Evolutionary conservation across 2,888 invertebrate genomes (phyloP), one percentile per base, ranked within the genome.

Genomic region (Hypsopygia costalis): DNA sequence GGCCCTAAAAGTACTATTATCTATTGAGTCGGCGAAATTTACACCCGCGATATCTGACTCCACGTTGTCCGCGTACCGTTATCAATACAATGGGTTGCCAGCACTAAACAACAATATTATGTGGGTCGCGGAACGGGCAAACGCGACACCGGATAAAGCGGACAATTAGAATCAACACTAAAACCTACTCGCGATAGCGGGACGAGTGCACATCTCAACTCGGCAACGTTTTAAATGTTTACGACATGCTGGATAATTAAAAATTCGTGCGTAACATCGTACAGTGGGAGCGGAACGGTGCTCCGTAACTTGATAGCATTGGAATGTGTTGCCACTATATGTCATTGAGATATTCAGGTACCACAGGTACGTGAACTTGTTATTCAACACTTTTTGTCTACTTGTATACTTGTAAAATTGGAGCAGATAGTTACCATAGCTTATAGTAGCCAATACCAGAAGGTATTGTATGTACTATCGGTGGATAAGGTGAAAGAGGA

Each of bases 131-230:
- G 39, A 40, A 36, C 43, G 61, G 62, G 62, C 70, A 58, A 68
- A 76, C 68, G 68, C 66, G 71, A 76, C 77, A 75, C 74, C 76
- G 71, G 70, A 69, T 74, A 74, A 69, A 64, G 66, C 67, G 71
- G 68, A 80, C 78, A 76, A 82, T 82, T 75, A 77, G 70, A 76
- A 62, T 69, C 64, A 61, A 70, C 72, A 72, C 64, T 70, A 65
- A 64, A 70, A 69, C 73, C 62, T 66, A 65, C 62, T 62, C 63
- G 65, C 63, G 59, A 62, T 57, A 58, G 55, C 49, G 52, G 60
- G 63, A 61, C 52, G 62, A 60, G 56, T 52, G 51, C 48, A 55
- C 54, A 34, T 49, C 61, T 66, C 61, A 65, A 67, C 51, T 60
- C 44, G 60, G 69, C 62, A 58, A 60, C 47, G 56, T 60, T 58